These are phyloP conservation scores for Boloria selene DNA, from an alignment of 2,888 invertebrate genomes.

Conservation along the genomic window DNA sequence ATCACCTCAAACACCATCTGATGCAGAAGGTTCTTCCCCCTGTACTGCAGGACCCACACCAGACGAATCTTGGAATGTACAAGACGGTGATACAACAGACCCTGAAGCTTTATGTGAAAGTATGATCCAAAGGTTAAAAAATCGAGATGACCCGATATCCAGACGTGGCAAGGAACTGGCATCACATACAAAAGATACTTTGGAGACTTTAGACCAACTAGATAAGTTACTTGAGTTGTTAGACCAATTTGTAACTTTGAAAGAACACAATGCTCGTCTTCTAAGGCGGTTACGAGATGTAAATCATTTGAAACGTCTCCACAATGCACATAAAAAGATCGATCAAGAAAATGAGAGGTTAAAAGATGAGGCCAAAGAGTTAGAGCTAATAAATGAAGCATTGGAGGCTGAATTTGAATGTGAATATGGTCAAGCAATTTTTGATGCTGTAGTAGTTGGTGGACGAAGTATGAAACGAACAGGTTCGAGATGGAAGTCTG, in stretches of 20 bases:
- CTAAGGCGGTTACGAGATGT: conserved; percentile 87
- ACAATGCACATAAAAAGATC: conserved; percentile 82
- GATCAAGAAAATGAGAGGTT: conserved; percentile 66
- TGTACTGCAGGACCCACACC: conserved; percentile 68
- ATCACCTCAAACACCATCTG: conserved; percentile 66
- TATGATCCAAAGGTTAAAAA: conserved; percentile 69
- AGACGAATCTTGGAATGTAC: conserved; percentile 60
- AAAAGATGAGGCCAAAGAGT: conserved; percentile 62
- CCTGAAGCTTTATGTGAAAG: conserved; percentile 66
- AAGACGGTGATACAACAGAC: conserved; percentile 59
- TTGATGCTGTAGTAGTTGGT: conserved; percentile 84
- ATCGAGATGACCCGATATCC: conserved; percentile 71
- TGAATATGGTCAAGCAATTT: conserved; percentile 84
- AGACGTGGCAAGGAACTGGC: conserved; percentile 81
- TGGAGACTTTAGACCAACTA: conserved; percentile 89
- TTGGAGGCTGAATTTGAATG: conserved; percentile 83
- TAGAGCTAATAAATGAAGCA: conserved; percentile 72
- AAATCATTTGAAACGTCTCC: conserved; percentile 86
- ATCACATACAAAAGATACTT: conserved; percentile 80
- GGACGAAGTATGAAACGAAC: conserved; percentile 77
- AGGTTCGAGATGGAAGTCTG: conserved; percentile 77
- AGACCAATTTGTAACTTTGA: conserved; percentile 88
- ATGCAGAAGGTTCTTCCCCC: conserved; percentile 72
- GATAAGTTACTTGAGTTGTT: conserved; percentile 89
- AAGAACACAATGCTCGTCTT: conserved; percentile 87